These are phyloP conservation scores for Aphaenogaster rudis DNA, from an alignment of 1,140 invertebrate genomes.

Conservation along the genomic window DNA sequence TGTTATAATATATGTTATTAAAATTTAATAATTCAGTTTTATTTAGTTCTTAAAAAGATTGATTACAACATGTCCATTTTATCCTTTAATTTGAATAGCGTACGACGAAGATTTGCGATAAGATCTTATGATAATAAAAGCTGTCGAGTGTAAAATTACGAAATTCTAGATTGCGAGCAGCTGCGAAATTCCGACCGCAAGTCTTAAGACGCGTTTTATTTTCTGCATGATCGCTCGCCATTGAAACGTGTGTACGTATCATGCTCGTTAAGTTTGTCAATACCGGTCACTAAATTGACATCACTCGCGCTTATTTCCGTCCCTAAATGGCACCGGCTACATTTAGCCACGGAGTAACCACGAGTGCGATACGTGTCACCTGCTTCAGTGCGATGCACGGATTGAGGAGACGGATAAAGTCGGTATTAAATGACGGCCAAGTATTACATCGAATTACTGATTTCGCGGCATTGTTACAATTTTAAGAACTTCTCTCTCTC, in stretches of 20 bases:
- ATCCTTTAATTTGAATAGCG: background rate
- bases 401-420: background rate
- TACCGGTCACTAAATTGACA: slow-evolving; percentile 56
- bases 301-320: slow-evolving; percentile 63
- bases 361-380: slow-evolving; percentile 45
- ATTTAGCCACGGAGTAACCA: slow-evolving; percentile 22
- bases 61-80: background rate
- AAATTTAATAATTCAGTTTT: slow-evolving; percentile 11
- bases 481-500: background rate
- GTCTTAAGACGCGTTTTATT: slow-evolving; percentile 16
- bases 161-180: background rate
- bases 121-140: background rate
- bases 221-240: background rate
- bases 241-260: slow-evolving; percentile 9
- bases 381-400: background rate
- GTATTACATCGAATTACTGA: background rate
- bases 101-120: background rate
- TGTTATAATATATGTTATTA: background rate
- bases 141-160: background rate
- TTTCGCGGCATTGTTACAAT: background rate
- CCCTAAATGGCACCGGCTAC: slow-evolving; percentile 58
- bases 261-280: slow-evolving; percentile 56
- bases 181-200: background rate
- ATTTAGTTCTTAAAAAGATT: background rate
- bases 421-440: background rate